Evolutionary conservation across 1,140 invertebrate species (phyloP), one percentile per base, ranked within the genome.

Genomic region (Panagrolaimus sp.): DNA sequence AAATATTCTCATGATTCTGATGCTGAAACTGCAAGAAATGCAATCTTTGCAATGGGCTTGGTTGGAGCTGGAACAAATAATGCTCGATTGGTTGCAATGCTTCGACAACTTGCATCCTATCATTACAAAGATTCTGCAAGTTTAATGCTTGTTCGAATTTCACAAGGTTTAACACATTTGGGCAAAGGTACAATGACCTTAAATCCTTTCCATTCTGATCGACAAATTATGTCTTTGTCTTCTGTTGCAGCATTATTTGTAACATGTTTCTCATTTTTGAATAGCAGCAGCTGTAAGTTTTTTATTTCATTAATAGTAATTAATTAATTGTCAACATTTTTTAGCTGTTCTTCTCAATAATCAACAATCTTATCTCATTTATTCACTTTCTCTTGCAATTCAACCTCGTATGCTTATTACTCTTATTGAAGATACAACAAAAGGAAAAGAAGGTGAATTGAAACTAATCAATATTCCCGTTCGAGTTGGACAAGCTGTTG

Each of bases 331-430:
- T 26, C 0, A 1, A 17, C 43, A 55, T 73, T 24, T 77, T 83
- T 65, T 74, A 82, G 64, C 79, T 87, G 92, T 94, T 76, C 95
- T 98, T 80, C 86, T 98, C 32, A 93, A 93, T 69, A 91, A 93
- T 83, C 94, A 92, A 21, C 96, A 82, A 64, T 78, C 98, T 83
- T 98, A 98, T 84, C 86, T 98, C 65, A 84, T 98, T 44, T 99
- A 96, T 85, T 92, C 92, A 1, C 84, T 99, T 75, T 93, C 94
- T 7, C 89, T 94, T 1, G 94, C 96, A 14, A 98, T 99, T 90
- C 95, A 98, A 83, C 95, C 96, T 0, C 89, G 96, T 72, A 97
- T 98, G 94, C 84, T 99, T n/a, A 93, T 98, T 5, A 98, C 96
- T 17, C 93, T 98, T 76, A 92, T 98, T 85, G 94, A 97, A 83